Conservation (phyloP, 1,140 invertebrate genomes). For the Platyscapa corneri region DNA sequence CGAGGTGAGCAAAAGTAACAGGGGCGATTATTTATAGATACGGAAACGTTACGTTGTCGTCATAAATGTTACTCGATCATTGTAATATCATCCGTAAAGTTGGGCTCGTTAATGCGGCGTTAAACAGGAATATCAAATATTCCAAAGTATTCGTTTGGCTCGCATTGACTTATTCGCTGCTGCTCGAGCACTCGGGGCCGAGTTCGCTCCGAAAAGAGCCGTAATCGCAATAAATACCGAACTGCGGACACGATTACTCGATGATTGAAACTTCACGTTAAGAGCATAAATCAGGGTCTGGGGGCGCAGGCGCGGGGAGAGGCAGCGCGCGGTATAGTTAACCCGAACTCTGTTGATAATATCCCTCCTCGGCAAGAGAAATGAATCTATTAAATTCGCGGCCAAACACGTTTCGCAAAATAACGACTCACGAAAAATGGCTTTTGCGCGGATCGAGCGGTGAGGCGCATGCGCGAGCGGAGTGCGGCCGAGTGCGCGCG, state of each 20-base stretch:
- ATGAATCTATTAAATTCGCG: constrained; percentile 49
- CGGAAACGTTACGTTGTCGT: neutral
- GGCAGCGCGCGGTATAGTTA: constrained; percentile 29
- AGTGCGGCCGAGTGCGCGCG: neutral
- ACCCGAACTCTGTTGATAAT: constrained; percentile 29
- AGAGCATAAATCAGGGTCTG: constrained; percentile 25
- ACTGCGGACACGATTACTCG: constrained; percentile 39
- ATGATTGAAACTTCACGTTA: constrained; percentile 49
- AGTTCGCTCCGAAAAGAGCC: constrained; percentile 11
- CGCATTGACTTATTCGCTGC: neutral
- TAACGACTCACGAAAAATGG: constrained; percentile 41
- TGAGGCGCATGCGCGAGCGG: neutral
- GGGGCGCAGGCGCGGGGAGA: neutral
- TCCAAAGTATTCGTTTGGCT: neutral
- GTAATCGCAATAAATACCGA: constrained; percentile 41
- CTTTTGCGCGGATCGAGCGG: no score
- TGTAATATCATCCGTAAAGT: neutral
- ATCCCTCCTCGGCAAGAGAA: constrained; percentile 33
- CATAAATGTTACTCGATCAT: neutral
- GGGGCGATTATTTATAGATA: no score
- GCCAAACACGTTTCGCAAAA: constrained; percentile 35
- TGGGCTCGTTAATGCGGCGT: neutral
- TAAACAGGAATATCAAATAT: constrained; percentile 29
- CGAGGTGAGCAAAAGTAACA: neutral
- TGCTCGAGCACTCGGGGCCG: neutral